Evolutionary conservation across 1,140 invertebrate species (phyloP).

Genomic region (Physella acuta): DNA sequence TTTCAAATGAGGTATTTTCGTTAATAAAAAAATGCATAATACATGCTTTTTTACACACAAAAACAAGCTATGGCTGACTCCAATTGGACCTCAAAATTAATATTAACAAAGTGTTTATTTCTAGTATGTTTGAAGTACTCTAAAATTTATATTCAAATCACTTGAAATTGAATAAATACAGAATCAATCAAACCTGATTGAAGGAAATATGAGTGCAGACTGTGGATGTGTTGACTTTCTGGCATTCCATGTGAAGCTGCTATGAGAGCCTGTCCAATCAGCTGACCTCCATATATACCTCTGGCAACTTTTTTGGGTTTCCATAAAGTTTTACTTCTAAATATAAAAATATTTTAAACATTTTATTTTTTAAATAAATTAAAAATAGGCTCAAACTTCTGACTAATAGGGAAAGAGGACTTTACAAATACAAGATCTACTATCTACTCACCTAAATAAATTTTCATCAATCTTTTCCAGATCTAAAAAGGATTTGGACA

Average conservation of each 20-base stretch:
- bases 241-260: slow-evolving; percentile 53
- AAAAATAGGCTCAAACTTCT: neutral
- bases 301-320: slow-evolving; percentile 35
- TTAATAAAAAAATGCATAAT: too few species aligned
- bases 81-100: too few species aligned
- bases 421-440: too few species aligned
- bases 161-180: neutral
- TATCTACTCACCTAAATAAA: neutral
- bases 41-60: too few species aligned
- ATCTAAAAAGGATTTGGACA: neutral
- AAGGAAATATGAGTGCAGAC: slow-evolving; percentile 56
- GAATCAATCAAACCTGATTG: slow-evolving; percentile 41
- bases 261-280: slow-evolving; percentile 54
- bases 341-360: too few species aligned
- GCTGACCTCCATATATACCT: slow-evolving; percentile 55
- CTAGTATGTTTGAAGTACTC: too few species aligned
- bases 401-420: too few species aligned
- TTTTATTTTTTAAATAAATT: too few species aligned
- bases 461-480: neutral
- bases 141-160: too few species aligned
- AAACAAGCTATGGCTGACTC: too few species aligned
- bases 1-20: too few species aligned
- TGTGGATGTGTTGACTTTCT: slow-evolving; percentile 45
- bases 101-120: too few species aligned
- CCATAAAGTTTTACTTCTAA: slow-evolving; percentile 36